phyloP scores from a whole-genome alignment of 2,888 invertebrate genomes.

The Amphipoea oculea region DNA sequence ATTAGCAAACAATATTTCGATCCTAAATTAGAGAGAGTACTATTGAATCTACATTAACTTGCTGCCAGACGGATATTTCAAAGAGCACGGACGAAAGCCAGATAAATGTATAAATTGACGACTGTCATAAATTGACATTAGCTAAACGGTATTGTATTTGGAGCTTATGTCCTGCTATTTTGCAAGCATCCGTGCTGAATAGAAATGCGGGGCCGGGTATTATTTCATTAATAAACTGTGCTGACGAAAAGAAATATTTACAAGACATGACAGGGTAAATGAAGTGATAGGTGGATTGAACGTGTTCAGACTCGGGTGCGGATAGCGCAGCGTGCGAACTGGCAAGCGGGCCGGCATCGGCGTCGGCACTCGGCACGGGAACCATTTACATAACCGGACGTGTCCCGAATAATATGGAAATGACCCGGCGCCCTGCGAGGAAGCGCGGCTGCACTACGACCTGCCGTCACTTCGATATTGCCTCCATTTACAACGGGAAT shows the following conservation, averaged over 20 bases:
- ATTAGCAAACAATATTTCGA: slow-evolving; percentile 28
- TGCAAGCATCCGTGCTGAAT: slow-evolving; percentile 30
- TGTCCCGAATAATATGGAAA: slow-evolving; percentile 89
- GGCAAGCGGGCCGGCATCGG: slow-evolving; percentile 59
- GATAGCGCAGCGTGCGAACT: slow-evolving; percentile 69
- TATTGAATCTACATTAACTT: slow-evolving; percentile 39
- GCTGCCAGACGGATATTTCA: slow-evolving; percentile 36
- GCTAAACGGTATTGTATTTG: slow-evolving; percentile 32
- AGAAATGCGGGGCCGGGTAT: slow-evolving; percentile 36
- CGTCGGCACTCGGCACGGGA: slow-evolving; percentile 70
- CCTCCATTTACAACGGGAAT: slow-evolving; percentile 80
- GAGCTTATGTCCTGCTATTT: slow-evolving; percentile 27
- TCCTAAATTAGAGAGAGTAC: slow-evolving; percentile 30
- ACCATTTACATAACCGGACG: slow-evolving; percentile 88
- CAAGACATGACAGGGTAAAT: slow-evolving; percentile 62
- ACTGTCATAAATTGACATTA: slow-evolving; percentile 37
- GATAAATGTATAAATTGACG: slow-evolving; percentile 50
- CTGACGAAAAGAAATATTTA: slow-evolving; percentile 51
- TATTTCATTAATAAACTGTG: slow-evolving; percentile 49
- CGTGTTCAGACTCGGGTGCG: slow-evolving; percentile 71
- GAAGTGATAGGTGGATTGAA: slow-evolving; percentile 73
- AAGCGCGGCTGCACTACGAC: slow-evolving; percentile 73
- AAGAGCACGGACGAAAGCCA: slow-evolving; percentile 41
- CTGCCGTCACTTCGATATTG: slow-evolving; percentile 80
- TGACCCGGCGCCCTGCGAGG: slow-evolving; percentile 75